These are phyloP conservation scores for Proterorhinus semilunaris DNA, from an alignment of 2,113 vertebrate species.

Conservation along the genomic window DNA sequence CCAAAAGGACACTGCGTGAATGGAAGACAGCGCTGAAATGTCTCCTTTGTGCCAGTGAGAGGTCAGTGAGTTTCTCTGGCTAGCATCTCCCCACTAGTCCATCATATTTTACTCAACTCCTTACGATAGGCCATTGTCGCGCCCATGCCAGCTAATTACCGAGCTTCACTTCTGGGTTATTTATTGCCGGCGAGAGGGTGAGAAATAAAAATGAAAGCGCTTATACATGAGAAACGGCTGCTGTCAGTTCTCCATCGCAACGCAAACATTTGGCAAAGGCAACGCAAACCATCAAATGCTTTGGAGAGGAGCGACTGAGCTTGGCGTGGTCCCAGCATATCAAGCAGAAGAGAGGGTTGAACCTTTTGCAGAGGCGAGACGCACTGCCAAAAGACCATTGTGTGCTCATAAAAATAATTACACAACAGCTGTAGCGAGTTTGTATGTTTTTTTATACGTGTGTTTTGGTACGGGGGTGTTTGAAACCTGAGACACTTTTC, in stretches of 20 bases:
- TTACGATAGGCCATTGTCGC: constrained; percentile 35
- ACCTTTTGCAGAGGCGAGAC: constrained; percentile 37
- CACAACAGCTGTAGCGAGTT: constrained; percentile 45
- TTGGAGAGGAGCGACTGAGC: constrained; percentile 21
- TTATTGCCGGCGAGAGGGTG: constrained; percentile 45
- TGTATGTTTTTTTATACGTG: constrained; percentile 17
- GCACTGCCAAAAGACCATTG: constrained; percentile 54
- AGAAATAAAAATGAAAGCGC: constrained; percentile 48
- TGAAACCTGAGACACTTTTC: constrained; percentile 53
- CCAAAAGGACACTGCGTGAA: constrained; percentile 21
- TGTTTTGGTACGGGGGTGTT: constrained; percentile 6
- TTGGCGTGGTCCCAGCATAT: constrained; percentile 54
- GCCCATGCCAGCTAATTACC: constrained; percentile 51
- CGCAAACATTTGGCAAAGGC: constrained; percentile 63
- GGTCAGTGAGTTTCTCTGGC: constrained; percentile 64
- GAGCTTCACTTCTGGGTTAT: constrained; percentile 40
- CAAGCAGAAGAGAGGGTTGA: constrained; percentile 51
- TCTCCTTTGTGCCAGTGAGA: constrained; percentile 33
- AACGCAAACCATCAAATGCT: constrained; percentile 35
- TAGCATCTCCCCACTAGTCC: constrained; percentile 23
- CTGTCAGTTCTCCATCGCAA: constrained; percentile 46
- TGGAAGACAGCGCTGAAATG: constrained; percentile 23
- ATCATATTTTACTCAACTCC: constrained; percentile 28
- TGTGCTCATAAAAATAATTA: constrained; percentile 54
- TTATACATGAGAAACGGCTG: constrained; percentile 49